phyloP scores from a whole-genome alignment of 2,797 vertebrate species.

The Notamacropus eugenii region DNA sequence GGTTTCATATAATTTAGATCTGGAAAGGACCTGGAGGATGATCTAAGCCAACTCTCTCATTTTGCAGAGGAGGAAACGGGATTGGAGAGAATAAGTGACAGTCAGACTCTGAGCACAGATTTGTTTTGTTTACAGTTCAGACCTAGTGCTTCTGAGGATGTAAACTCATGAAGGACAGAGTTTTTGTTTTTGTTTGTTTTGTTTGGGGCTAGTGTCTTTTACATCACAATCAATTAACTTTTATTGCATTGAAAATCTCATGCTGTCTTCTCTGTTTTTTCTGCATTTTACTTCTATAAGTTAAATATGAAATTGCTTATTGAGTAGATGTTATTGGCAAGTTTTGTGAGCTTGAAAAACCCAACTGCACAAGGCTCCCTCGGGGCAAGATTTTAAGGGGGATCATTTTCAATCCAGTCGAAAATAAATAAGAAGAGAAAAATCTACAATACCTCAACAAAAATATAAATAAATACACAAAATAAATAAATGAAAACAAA shows the following conservation, averaged over 20 bases:
- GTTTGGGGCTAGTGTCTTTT: not conserved
- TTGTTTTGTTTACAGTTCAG: not conserved
- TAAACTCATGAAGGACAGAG: not conserved
- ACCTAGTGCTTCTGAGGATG: not conserved
- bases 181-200: not conserved
- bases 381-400: not conserved
- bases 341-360: not conserved
- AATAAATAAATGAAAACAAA: not conserved
- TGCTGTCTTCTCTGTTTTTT: not conserved
- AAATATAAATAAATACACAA: too few species aligned
- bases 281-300: not conserved
- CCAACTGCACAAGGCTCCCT: not conserved
- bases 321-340: not conserved
- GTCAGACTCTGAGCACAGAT: not conserved
- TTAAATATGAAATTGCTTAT: not conserved
- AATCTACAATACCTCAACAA: slow-evolving; percentile 28
- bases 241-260: not conserved
- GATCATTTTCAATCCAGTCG: slow-evolving; percentile 26
- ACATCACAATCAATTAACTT: not conserved
- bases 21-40: not conserved
- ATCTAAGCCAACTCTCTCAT: not conserved
- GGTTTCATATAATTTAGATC: not conserved
- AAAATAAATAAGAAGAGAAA: slow-evolving; percentile 37
- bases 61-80: not conserved
- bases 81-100: not conserved